Evolutionary conservation across 2,888 invertebrate species (phyloP).

Genomic region (Apamea anceps): DNA sequence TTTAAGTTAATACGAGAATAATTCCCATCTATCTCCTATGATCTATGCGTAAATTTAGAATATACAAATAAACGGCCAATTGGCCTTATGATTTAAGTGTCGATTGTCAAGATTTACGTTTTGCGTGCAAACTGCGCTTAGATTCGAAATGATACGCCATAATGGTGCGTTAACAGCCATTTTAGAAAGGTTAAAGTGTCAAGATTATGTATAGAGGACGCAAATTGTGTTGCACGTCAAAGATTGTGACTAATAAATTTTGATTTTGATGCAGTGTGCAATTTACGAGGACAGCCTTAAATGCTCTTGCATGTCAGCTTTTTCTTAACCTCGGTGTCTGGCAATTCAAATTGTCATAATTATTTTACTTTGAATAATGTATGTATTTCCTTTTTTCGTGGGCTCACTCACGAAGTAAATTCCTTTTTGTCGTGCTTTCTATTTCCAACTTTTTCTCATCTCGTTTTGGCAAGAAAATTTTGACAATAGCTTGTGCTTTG

Average conservation of each 20-base stretch:
- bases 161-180: constrained; percentile 55
- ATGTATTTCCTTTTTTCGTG: too few species aligned
- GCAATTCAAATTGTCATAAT: too few species aligned
- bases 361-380: too few species aligned
- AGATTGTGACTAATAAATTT: constrained; percentile 40
- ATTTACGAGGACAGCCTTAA: constrained; percentile 26
- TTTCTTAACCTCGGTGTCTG: too few species aligned
- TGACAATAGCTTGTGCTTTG: too few species aligned
- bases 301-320: background rate
- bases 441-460: too few species aligned
- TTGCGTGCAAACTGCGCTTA: constrained; percentile 58
- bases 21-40: constrained; percentile 34
- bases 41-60: constrained; percentile 38
- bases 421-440: too few species aligned
- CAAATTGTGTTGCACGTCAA: constrained; percentile 53
- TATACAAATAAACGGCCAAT: constrained; percentile 56
- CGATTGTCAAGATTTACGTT: constrained; percentile 59
- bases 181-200: constrained; percentile 59
- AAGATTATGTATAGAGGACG: constrained; percentile 46
- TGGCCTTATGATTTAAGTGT: constrained; percentile 55
- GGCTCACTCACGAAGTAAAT: too few species aligned
- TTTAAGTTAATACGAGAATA: constrained; percentile 25
- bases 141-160: constrained; percentile 59
- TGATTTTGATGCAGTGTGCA: constrained; percentile 32
- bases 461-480: too few species aligned